Base-by-base conservation (phyloP, 1,140 invertebrate species). In the Caenorhabditis latens region DNA sequence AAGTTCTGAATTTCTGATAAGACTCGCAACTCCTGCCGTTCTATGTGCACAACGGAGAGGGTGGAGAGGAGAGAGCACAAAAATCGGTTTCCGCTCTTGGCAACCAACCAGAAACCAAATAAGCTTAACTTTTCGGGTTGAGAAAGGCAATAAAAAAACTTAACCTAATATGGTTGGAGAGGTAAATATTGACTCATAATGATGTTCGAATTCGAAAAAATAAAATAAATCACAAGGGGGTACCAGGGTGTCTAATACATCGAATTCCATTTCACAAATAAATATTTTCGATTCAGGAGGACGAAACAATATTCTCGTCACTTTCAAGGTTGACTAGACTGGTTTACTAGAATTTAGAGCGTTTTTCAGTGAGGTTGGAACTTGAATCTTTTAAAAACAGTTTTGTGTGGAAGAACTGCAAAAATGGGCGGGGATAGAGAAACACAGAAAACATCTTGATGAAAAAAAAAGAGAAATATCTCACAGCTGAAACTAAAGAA, bases 71-170 rank as follows among this genome's bases (percentile, higher is more conserved):
- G 40, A 50, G 19, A 79, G 46, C 71, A 79, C 71, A 79, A 50
- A 79, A 79, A 79, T 79, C 71, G 46, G 71, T 79, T 79, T 79
- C 40, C 71, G 71, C 43, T 79, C 71, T 24, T 50, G 71, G n/a
- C 71, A 79, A 79, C 71, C 46, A 79, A 79, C 24, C 71, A 79
- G 71, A 79, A 79, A 79, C 71, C 71, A 48, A 79, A 79, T 79
- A 79, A 50, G 71, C 46, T 79, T 79, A 79, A 63, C 61, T 63
- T 32, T 63, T 32, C 5, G 24, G 61, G 55, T 58, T 32, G 32
- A 32, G 32, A 48, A 50, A 79, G 42, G 71, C n/a, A 50, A 21
- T 24, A 8, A 79, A 43, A 79, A 50, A 24, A 50, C 40, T 32
- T 42, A 79, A 79, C 43, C n/a, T 50, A 24, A 79, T 50, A 79